phyloP scores from a whole-genome alignment of 2,797 vertebrate genomes.

The Huso huso region DNA sequence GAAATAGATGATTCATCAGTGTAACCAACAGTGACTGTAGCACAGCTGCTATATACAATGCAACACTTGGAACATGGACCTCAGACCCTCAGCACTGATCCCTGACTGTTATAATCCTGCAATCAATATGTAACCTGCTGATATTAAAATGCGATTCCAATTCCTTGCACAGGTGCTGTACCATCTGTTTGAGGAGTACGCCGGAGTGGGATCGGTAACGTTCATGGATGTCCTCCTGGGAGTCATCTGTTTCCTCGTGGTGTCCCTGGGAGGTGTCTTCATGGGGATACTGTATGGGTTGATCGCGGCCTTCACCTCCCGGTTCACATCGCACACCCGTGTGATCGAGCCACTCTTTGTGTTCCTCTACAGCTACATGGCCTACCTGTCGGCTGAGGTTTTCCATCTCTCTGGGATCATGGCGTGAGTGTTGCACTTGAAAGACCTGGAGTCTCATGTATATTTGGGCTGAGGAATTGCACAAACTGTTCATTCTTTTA shows the following conservation, averaged over 20 bases:
- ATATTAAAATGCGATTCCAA: neutral
- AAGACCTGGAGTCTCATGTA: too few species aligned
- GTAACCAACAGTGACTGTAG: too few species aligned
- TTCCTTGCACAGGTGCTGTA: conserved; percentile 74
- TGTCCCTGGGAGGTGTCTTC: conserved; percentile 79
- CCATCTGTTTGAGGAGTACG: conserved; percentile 90
- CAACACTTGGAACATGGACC: neutral
- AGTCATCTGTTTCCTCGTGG: conserved; percentile 86
- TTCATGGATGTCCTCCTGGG: conserved; percentile 73
- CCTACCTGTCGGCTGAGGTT: conserved; percentile 88
- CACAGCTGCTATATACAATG: neutral
- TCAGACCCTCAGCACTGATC: neutral
- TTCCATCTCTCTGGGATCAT: conserved; percentile 98
- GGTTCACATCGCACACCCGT: conserved; percentile 87
- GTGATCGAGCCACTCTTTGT: conserved; percentile 98
- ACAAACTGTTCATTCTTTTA: too few species aligned
- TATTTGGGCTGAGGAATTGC: too few species aligned
- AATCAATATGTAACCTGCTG: neutral
- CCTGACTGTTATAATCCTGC: neutral
- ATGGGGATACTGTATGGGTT: conserved; percentile 86
- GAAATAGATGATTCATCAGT: too few species aligned
- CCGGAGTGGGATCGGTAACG: conserved; percentile 52
- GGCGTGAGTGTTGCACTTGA: conserved; percentile 77
- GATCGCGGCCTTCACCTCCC: conserved; percentile 88
- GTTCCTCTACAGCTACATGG: conserved; percentile 98